Evolutionary conservation across 30 jellyfish, hydroid and myxozoan genomes (phyloP).

Genomic region (Turritopsis dohrnii): DNA sequence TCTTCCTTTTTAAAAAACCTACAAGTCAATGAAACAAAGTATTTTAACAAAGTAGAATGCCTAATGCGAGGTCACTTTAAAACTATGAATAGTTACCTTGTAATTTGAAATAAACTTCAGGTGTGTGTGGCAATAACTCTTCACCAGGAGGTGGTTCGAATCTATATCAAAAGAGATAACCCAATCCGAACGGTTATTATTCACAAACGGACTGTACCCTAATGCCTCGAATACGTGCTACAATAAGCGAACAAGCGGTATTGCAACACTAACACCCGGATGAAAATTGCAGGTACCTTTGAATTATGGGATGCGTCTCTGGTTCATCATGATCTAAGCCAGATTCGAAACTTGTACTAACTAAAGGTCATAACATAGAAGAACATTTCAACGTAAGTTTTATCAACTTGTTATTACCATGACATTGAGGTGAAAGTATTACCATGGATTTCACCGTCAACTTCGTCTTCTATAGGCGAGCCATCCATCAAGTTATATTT

Average conservation of each 20-base stretch:
- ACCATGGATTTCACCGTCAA: constrained; percentile 46
- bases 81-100: constrained; percentile 46
- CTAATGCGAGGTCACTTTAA: no score
- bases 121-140: constrained; percentile 71
- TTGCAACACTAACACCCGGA: neutral
- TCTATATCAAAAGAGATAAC: constrained; percentile 22
- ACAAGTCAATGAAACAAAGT: no score
- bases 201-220: no score
- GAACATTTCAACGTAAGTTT: neutral
- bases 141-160: constrained; percentile 73
- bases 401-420: no score
- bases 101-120: constrained; percentile 60
- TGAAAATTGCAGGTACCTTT: constrained; percentile 37
- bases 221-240: no score
- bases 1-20: constrained; percentile 87
- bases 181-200: neutral
- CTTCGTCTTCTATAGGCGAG: constrained; percentile 57
- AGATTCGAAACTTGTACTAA: constrained; percentile 69
- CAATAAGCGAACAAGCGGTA: neutral
- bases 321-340: constrained; percentile 84
- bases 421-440: no score
- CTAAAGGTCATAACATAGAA: constrained; percentile 12
- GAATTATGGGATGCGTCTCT: constrained; percentile 75
- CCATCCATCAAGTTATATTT: constrained; percentile 56
- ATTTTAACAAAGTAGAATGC: no score